Base-by-base conservation (phyloP, 1,140 invertebrate species). In the Mercenaria mercenaria region DNA sequence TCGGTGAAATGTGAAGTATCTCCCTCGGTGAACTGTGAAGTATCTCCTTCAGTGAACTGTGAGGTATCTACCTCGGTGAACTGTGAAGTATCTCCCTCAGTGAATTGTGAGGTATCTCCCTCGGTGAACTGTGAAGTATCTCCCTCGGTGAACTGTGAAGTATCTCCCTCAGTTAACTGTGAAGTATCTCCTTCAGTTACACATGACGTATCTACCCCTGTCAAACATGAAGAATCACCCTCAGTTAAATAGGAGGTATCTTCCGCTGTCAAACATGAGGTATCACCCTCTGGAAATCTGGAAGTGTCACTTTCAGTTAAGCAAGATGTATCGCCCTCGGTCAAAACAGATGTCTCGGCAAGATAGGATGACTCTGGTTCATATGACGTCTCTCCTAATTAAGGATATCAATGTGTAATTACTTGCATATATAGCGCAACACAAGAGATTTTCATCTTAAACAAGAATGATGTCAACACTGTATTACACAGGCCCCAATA, bases 361-460 rank as follows among this genome's bases (percentile, higher is more conserved):
- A 39, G 43, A 81, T 47, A 81, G 8, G 79, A 81, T 37, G 52
- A 59, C 23, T 81, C 79, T n/a, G 81, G 81, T 43, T 83, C 81
- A 43, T 47, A 83, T n/a, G 81, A 83, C 47, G 81, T 83, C 1
- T 69, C 81, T 20, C 59, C 79, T 81, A 64, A 23, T 34, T 34
- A 0, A 29, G 47, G 34, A 32, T 8, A 41, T 2, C 0, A 74
- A n/a, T n/a, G n/a, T n/a, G n/a, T n/a, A n/a, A n/a, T n/a, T n/a
- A n/a, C n/a, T n/a, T n/a, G 41, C 34, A 76, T 20, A 41, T 76
- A 0, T 3, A 10, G 6, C 37, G 20, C 1, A 15, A 23, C 20
- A 76, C 72, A 72, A 4, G n/a, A n/a, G n/a, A n/a, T n/a, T n/a
- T n/a, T n/a, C n/a, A n/a, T n/a, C n/a, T n/a, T n/a, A n/a, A n/a